These are phyloP conservation scores for Ariopsis seemanni DNA, from an alignment of 2,113 vertebrate species.

Conservation along the genomic window DNA sequence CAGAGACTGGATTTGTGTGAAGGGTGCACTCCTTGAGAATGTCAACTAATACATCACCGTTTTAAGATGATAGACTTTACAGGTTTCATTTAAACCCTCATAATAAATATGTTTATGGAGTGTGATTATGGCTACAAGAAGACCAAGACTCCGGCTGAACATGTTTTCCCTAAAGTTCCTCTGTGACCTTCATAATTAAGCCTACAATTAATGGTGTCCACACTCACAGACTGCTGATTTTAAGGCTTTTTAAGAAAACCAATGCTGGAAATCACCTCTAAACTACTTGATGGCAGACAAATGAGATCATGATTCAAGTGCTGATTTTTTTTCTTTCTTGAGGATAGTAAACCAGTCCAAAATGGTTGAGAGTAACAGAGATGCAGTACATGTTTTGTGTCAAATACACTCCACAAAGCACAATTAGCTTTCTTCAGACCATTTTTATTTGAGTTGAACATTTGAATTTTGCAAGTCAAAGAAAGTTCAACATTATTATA, in stretches of 20 bases:
- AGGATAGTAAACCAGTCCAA: not conserved
- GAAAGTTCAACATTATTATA: too few species aligned
- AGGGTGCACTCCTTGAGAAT: not conserved
- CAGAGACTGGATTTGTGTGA: constrained; percentile 11
- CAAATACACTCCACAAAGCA: not conserved
- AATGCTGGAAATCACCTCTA: not conserved
- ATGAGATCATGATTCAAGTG: not conserved
- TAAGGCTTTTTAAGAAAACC: not conserved
- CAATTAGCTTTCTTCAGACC: not conserved
- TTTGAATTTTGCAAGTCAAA: too few species aligned
- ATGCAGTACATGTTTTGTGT: not conserved
- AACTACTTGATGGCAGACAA: not conserved
- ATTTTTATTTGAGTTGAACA: not conserved
- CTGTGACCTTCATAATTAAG: not conserved
- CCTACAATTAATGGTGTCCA: not conserved
- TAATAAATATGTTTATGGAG: not conserved
- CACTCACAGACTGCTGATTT: not conserved
- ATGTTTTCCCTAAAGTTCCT: not conserved
- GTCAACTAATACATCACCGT: not conserved
- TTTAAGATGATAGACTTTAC: not conserved
- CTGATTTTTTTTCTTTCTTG: not conserved
- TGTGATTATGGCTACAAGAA: not conserved
- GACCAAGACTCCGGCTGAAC: not conserved
- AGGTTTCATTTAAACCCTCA: not conserved
- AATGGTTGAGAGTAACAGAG: not conserved